These are phyloP conservation scores for Teleogryllus oceanicus DNA, from an alignment of 2,888 invertebrate species.

Conservation along the genomic window DNA sequence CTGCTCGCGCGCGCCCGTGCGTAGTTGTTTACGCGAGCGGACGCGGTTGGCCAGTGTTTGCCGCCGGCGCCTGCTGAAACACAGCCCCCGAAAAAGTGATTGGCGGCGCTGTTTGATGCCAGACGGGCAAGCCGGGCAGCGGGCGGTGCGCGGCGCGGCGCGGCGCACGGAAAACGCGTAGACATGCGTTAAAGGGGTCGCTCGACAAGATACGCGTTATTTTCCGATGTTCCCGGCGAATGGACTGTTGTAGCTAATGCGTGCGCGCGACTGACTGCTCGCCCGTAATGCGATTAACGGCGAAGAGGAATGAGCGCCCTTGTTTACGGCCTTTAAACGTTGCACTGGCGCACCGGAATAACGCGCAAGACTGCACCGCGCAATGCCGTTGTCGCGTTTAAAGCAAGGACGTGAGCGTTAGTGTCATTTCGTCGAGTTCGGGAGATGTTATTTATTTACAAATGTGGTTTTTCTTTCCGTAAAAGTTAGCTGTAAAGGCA, in stretches of 20 bases:
- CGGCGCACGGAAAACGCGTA: background rate
- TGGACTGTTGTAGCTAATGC: background rate
- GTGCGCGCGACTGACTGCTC: background rate
- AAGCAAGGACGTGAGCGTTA: too few relatives aligned
- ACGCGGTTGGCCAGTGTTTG: background rate
- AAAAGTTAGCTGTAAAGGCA: too few relatives aligned
- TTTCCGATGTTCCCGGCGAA: background rate
- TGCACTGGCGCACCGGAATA: too few relatives aligned
- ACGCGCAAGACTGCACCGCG: too few relatives aligned
- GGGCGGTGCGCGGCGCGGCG: background rate
- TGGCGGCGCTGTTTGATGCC: slow-evolving; percentile 8
- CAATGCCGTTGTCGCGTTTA: too few relatives aligned
- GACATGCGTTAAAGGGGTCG: background rate
- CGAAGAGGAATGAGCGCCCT: too few relatives aligned
- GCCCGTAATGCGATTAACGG: background rate
- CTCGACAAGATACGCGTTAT: background rate
- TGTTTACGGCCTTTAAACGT: too few relatives aligned
- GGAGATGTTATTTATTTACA: too few relatives aligned
- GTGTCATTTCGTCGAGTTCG: too few relatives aligned
- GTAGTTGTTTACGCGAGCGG: background rate
- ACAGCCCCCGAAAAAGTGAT: slow-evolving; percentile 3
- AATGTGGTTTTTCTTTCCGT: too few relatives aligned
- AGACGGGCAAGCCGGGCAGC: background rate
- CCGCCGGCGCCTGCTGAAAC: background rate
- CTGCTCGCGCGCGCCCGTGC: background rate